Percentiles rank a stretch among this genome's conserved stretches.
Evolutionary conservation across 1,140 invertebrate species (phyloP).

Genomic region (Pachypeltis micranthus): DNA sequence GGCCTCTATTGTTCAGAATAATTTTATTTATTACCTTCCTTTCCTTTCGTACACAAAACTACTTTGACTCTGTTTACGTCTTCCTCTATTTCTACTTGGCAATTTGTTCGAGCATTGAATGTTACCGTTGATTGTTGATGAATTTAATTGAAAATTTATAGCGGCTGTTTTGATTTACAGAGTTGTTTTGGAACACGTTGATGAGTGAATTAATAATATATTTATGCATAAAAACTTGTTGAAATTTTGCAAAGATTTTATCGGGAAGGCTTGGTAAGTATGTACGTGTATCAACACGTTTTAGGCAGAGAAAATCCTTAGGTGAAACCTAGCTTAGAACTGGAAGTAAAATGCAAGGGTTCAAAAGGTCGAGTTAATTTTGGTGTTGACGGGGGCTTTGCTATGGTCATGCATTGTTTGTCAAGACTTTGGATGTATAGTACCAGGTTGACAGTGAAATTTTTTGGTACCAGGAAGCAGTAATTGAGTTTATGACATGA

Average conservation of each 20-base stretch:
- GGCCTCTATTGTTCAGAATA: no score
- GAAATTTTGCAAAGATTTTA: background rate
- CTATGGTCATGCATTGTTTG: no score
- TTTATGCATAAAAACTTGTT: background rate
- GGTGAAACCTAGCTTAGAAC: background rate
- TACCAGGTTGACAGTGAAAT: no score
- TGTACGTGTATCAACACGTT: background rate
- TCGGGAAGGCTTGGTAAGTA: background rate
- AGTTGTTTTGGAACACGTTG: background rate
- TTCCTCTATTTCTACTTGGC: background rate
- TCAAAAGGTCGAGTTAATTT: no score
- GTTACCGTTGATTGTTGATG: background rate
- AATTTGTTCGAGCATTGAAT: background rate
- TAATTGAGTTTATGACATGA: no score
- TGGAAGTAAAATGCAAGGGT: background rate
- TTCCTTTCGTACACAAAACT: no score
- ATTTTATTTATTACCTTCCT: no score
- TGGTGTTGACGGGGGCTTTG: no score
- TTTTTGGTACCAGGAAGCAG: no score
- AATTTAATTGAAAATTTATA: background rate
- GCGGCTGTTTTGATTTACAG: background rate
- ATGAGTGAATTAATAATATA: background rate
- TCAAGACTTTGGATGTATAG: no score
- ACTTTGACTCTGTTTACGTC: no score
- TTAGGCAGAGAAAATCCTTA: conserved; percentile 1